Evolutionary conservation across 2,113 vertebrate species (phyloP).

Genomic region (Pagrus major): DNA sequence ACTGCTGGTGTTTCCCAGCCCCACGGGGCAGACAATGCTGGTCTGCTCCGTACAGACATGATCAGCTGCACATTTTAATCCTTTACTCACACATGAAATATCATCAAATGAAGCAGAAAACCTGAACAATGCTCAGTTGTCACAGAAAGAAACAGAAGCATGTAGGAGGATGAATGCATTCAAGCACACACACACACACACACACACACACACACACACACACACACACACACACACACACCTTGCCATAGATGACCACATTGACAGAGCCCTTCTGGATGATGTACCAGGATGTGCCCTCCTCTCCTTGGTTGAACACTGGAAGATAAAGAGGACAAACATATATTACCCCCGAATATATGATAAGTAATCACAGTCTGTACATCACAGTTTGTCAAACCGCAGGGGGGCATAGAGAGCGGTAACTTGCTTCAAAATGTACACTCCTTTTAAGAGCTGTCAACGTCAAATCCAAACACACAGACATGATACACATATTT

Average conservation of each 20-base stretch:
- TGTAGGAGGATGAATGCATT: not conserved
- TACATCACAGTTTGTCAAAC: not conserved
- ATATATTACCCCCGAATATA: constrained; percentile 1
- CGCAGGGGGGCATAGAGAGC: too few species aligned
- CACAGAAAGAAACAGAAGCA: not conserved
- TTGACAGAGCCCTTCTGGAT: constrained; percentile 99
- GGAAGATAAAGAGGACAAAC: constrained; percentile 43
- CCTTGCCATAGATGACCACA: constrained; percentile 99
- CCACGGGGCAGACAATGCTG: constrained; percentile 16
- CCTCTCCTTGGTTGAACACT: constrained; percentile 99
- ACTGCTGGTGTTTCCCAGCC: constrained; percentile 58
- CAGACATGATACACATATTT: too few species aligned
- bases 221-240: constrained; percentile 25
- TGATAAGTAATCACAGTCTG: not conserved
- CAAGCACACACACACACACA: not conserved
- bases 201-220: constrained; percentile 64
- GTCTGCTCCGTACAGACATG: constrained; percentile 13
- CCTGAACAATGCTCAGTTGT: not conserved
- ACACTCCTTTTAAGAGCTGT: not conserved
- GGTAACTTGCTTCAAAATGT: not conserved
- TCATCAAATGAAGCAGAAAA: constrained; percentile 38
- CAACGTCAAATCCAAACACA: not conserved
- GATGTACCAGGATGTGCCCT: constrained; percentile 99
- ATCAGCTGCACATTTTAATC: constrained; percentile 28
- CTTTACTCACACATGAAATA: constrained; percentile 4